Base-by-base conservation (phyloP, 2,113 vertebrate species). In the Vulpes ferrilata region DNA sequence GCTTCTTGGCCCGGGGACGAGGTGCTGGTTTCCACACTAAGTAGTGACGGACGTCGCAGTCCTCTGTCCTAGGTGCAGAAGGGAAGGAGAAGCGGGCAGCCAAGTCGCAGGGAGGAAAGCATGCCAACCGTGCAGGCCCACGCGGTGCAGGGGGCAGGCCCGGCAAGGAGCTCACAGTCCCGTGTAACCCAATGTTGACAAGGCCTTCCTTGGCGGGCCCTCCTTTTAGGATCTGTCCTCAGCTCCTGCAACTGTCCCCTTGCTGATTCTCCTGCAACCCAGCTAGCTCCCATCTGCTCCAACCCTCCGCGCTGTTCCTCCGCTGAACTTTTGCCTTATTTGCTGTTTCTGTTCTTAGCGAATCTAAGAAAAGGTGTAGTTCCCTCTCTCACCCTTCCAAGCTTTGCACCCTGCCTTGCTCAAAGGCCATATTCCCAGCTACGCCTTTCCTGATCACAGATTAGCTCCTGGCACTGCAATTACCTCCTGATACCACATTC, bases 181-280 rank as follows among this genome's bases (percentile, higher is more conserved):
- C 43, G 15, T 0, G 11, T 1, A 1, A 1, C 20, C 30, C 2
- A 1, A 22, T 17, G 35, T 6, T 6, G 59, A 51, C 38, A 27
- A 62, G 38, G 22, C 48, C 17, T 59, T 38, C 7, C 23, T 55
- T 1, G 22, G 53, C 60, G 22, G 27, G 1, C 22, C 23, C 10
- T 84, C 60, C 71, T 0, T 0, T 81, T 3, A n/a, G 6, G 38
- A 30, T 55, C n/a, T 32, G 78, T 6, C n/a, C 22, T 57, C 32
- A 11, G 19, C 43, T 71, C 30, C 59, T n/a, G 8, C 15, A 57
- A 13, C 30, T 38, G 19, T 1, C 32, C 23, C 19, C 4, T 65
- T 32, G 35, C 48, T 48, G 53, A 76, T 22, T 62, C 20, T 17
- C 27, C 32, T 43, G 25, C 5, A 94, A 9, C 7, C 1, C 3